Base-by-base conservation (phyloP, 1,140 invertebrate genomes). In the Akabosia matsudoensis region DNA sequence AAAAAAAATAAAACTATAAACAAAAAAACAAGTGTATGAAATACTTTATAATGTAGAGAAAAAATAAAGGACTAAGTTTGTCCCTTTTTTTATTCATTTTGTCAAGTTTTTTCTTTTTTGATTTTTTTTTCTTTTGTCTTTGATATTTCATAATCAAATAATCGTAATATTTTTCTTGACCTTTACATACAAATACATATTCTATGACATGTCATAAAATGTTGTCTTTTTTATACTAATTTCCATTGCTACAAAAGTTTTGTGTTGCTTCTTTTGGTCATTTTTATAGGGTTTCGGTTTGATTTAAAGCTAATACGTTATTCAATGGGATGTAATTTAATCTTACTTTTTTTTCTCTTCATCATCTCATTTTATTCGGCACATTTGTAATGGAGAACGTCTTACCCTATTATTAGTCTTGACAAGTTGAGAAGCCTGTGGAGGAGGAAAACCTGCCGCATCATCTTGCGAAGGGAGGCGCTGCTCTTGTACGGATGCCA, bases 401-500 rank as follows among this genome's bases (percentile, higher is more conserved):
- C 79, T 79, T 81, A 81, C 80, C 80, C 80, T 76, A 75, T 81
- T 80, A 31, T 77, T 80, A 28, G 54, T 76, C 70, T 74, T 72
- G 26, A 72, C 67, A 7, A 73, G 26, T 30, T 67, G 61, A 18
- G 33, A 45, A 72, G 70, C 34, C 33, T 72, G 33, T 72, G 33
- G 70, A 34, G 33, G 33, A 3, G 33, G 33, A 51, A 34, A 45
- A 1, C 24, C 16, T 1, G 14, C 37, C 13, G 33, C 2, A 22
- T 51, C 70, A 2, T 78, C 76, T 67, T 70, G 56, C 67, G 88
- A 86, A 14, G 93, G 92, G 77, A 93, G 86, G 80, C 94, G 90
- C 85, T 97, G 94, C 85, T 97, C 95, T 88, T 97, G 95, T 37
- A 97, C 95, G 83, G 94, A 95, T 52, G 95, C 95, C 85, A 97